Base-by-base conservation (phyloP, 2,888 invertebrate genomes). In the Hymenopus coronatus region DNA sequence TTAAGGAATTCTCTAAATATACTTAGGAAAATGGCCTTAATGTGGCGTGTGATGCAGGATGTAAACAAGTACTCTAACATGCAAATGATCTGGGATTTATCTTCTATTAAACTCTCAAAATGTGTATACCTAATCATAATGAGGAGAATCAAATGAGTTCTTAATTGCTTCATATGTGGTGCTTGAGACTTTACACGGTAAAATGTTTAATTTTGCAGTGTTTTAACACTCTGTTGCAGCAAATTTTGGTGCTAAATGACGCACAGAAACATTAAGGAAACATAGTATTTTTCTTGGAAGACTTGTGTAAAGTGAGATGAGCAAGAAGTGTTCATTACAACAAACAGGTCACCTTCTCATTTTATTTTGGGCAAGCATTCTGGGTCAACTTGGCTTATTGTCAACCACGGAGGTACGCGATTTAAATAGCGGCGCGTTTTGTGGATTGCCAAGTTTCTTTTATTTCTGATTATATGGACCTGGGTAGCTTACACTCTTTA, bases 341-440 rank as follows among this genome's bases (percentile, higher is more conserved):
- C 87, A 87, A 82, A 82, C 30, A 33, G 87, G 87, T 87, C 87
- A 87, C 87, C 87, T 87, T 87, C 33, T 40, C 40, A 28, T 30
- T 82, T 87, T 87, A 87, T 87, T 87, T 87, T 87, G 20, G 54
- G 54, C 54, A 87, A 87, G 82, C 82, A 87, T 87, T 87, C 87
- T 82, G 87, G 87, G 86, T 33, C 82, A 82, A 40, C 82, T 87
- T 87, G 87, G 87, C 87, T n/a, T 82, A 33, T 33, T 87, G 82
- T 87, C 87, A 87, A 82, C 33, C 54, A 70, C 54, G 54, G 54
- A 70, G 54, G 54, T 70, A 70, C 54, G 54, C 54, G 54, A 70
- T 70, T 70, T 70, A 70, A 70, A 70, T 70, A 70, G 54, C 54
- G 54, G 54, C 54, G 54, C 54, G 54, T 70, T 70, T 70, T 70